A percentile compares a stretch with the other conserved stretches of the same genome.
phyloP scores from a whole-genome alignment of 2,113 vertebrate species.

The Dunckerocampus dactyliophorus region DNA sequence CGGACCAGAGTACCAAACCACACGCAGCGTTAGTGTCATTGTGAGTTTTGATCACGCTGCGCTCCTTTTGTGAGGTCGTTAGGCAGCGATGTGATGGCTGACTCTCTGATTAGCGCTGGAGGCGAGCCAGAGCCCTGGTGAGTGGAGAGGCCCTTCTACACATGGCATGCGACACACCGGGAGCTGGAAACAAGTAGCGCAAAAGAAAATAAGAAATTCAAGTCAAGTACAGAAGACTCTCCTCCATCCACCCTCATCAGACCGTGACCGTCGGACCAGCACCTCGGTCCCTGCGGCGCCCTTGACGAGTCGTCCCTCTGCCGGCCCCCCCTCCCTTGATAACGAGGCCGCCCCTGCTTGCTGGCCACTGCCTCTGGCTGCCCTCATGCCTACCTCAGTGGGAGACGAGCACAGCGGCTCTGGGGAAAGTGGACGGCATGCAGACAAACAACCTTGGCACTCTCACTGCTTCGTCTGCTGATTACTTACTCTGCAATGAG shows the following conservation, averaged over 20 bases:
- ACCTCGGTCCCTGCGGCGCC: constrained; percentile 43
- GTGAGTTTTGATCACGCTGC: constrained; percentile 32
- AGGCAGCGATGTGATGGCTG: constrained; percentile 22
- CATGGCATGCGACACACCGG: background rate
- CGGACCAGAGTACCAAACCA: constrained; percentile 2
- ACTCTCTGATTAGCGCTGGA: constrained; percentile 42
- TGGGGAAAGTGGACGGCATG: constrained; percentile 6
- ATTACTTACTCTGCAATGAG: background rate
- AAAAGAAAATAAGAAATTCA: background rate
- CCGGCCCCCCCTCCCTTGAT: constrained; percentile 29
- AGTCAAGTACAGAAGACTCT: constrained; percentile 5
- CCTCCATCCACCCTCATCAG: constrained; percentile 23
- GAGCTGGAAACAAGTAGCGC: background rate
- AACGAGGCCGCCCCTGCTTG: constrained; percentile 45
- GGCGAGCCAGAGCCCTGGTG: constrained; percentile 11
- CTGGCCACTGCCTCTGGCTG: constrained; percentile 18
- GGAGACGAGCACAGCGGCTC: constrained; percentile 5
- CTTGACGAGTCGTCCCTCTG: constrained; percentile 56
- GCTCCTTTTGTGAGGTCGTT: constrained; percentile 15
- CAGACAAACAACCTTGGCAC: constrained; percentile 13
- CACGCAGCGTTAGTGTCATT: constrained; percentile 20
- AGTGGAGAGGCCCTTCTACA: background rate
- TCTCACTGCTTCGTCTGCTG: background rate
- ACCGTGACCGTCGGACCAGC: constrained; percentile 32
- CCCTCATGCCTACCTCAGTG: constrained; percentile 44